A percentile compares a stretch with the other conserved stretches of the same genome.
Evolutionary conservation across 2,113 vertebrate species (phyloP).

Genomic region (Leucopternis melanops): DNA sequence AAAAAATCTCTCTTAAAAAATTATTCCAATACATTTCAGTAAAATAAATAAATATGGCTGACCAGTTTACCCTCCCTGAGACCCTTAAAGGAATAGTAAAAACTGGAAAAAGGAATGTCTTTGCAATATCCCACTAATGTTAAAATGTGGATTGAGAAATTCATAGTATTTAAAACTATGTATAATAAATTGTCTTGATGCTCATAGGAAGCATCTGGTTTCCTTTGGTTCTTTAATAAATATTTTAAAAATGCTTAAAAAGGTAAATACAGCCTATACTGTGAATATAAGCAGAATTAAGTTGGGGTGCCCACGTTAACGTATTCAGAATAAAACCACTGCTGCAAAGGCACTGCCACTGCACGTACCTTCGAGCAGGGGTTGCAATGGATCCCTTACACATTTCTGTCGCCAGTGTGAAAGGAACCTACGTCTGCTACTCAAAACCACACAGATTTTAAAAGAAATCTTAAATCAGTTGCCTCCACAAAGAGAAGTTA

Average conservation of each 20-base stretch:
- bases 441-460: constrained; percentile 70
- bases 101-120: constrained; percentile 83
- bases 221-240: constrained; percentile 88
- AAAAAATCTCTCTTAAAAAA: constrained; percentile 76
- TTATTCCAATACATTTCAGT: constrained; percentile 74
- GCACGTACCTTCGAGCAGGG: constrained; percentile 1
- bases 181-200: constrained; percentile 75
- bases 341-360: constrained; percentile 64
- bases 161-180: constrained; percentile 81
- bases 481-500: constrained; percentile 75
- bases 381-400: constrained; percentile 28
- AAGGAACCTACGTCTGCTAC: constrained; percentile 71
- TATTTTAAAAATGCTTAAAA: constrained; percentile 88
- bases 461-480: constrained; percentile 61
- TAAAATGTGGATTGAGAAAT: constrained; percentile 77
- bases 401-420: constrained; percentile 60
- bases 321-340: constrained; percentile 39
- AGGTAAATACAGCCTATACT: constrained; percentile 86
- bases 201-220: constrained; percentile 72
- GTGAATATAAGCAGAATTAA: constrained; percentile 87
- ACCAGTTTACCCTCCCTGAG: constrained; percentile 85
- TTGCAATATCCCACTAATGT: constrained; percentile 79
- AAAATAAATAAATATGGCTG: constrained; percentile 85
- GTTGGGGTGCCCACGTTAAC: constrained; percentile 59
- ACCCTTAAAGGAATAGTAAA: constrained; percentile 82